Evolutionary conservation across 2,797 vertebrate species (phyloP).

Genomic region (Lepilemur septentrionalis): DNA sequence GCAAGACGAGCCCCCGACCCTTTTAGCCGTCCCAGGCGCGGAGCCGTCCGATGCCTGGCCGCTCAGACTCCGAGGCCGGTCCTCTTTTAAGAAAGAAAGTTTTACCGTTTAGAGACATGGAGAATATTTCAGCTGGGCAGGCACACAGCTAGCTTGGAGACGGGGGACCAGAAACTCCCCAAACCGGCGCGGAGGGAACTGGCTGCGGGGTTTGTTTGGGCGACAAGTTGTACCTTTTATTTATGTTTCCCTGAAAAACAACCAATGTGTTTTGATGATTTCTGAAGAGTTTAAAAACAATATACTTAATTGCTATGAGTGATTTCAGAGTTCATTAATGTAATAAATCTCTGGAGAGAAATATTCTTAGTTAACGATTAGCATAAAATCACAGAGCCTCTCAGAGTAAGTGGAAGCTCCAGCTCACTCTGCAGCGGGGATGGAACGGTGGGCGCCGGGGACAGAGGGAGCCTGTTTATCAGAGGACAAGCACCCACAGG

Average conservation of each 20-base stretch:
- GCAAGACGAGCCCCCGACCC: too few species aligned
- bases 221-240: slow-evolving; percentile 69
- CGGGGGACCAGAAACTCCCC: neutral
- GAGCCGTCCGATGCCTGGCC: neutral
- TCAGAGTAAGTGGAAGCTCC: slow-evolving; percentile 45
- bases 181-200: neutral
- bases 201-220: slow-evolving; percentile 4
- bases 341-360: slow-evolving; percentile 85
- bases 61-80: neutral
- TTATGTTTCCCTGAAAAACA: slow-evolving; percentile 80
- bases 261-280: slow-evolving; percentile 82
- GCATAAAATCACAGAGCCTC: slow-evolving; percentile 78
- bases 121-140: neutral
- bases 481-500: neutral
- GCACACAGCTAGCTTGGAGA: neutral
- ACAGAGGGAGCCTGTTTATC: neutral
- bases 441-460: slow-evolving; percentile 39
- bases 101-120: rapidly evolving
- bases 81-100: neutral
- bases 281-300: slow-evolving; percentile 86
- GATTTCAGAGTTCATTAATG: slow-evolving; percentile 85
- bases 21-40: neutral
- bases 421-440: slow-evolving; percentile 53
- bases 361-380: slow-evolving; percentile 83
- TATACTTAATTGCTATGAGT: slow-evolving; percentile 86